Conservation (phyloP, 1,140 invertebrate genomes). For the Doryteuthis pealeii region DNA sequence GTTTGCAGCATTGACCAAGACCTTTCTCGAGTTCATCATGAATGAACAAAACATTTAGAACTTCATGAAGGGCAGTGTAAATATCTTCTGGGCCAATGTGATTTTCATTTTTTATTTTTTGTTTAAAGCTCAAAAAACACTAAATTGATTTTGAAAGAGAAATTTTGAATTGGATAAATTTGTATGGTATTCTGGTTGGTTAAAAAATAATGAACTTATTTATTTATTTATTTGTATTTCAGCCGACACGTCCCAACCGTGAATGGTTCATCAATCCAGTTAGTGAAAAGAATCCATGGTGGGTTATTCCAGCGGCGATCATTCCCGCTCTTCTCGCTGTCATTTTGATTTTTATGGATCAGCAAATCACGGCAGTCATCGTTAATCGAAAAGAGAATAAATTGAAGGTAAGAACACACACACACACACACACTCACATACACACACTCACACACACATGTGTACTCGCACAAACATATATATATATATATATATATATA, state of each 20-base stretch:
- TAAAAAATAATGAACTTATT: too few species aligned
- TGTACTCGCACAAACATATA: background rate
- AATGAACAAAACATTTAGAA: too few species aligned
- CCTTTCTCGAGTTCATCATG: too few species aligned
- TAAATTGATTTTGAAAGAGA: too few species aligned
- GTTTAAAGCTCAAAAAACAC: too few species aligned
- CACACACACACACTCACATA: conserved; percentile 15
- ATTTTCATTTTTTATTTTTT: too few species aligned
- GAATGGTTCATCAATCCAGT: conserved; percentile 92
- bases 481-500: conserved; percentile 23
- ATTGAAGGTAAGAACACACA: conserved; percentile 35
- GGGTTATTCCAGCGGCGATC: conserved; percentile 70
- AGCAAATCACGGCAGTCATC: conserved; percentile 93
- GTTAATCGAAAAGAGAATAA: conserved; percentile 98
- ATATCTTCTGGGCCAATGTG: too few species aligned
- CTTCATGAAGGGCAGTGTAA: too few species aligned
- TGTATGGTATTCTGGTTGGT: too few species aligned
- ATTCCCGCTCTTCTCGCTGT: conserved; percentile 91
- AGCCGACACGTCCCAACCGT: conserved; percentile 40
- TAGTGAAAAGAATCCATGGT: conserved; percentile 77
- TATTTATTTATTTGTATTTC: too few species aligned
- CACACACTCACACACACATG: conserved; percentile 22
- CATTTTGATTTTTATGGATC: conserved; percentile 99
- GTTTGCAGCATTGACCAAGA: too few species aligned
- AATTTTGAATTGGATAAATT: too few species aligned